These are phyloP conservation scores for Spinus pinus DNA, from an alignment of 2,797 vertebrate species.

Conservation along the genomic window DNA sequence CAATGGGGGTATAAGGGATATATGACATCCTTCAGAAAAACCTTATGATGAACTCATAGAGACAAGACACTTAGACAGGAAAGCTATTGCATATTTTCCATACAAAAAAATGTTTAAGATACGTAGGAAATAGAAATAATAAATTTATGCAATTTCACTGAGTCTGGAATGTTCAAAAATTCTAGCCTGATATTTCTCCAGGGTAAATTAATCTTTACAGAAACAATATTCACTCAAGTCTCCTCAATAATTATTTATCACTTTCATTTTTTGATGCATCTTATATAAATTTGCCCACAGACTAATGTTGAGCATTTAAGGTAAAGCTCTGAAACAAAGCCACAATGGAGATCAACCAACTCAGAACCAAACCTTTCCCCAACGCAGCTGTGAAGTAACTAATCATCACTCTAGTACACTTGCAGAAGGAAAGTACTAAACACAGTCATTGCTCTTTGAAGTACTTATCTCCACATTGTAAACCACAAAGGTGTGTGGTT, in stretches of 20 bases:
- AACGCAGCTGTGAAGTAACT: not conserved
- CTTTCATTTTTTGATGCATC: slow-evolving; percentile 9
- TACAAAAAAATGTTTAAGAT: not conserved
- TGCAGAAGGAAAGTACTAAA: not conserved
- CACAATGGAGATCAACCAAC: slow-evolving; percentile 4
- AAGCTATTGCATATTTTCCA: not conserved
- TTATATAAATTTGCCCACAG: slow-evolving; percentile 14
- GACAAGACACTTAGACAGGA: not conserved
- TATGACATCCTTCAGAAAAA: not conserved
- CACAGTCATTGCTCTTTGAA: not conserved
- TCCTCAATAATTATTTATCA: not conserved
- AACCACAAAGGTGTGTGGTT: not conserved
- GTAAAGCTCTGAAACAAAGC: slow-evolving; percentile 42
- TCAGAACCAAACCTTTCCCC: not conserved
- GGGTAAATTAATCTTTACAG: not conserved
- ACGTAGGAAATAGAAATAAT: not conserved
- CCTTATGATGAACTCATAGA: not conserved
- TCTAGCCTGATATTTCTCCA: not conserved
- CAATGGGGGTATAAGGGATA: not conserved
- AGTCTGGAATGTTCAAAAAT: not conserved
- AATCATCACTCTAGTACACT: not conserved
- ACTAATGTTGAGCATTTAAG: not conserved
- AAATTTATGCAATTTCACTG: not conserved
- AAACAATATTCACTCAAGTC: slow-evolving; percentile 11
- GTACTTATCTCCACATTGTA: not conserved